Evolutionary conservation across 2,113 vertebrate genomes (phyloP), one percentile per base, ranked within the genome.

Genomic region (Ascaphus truei): DNA sequence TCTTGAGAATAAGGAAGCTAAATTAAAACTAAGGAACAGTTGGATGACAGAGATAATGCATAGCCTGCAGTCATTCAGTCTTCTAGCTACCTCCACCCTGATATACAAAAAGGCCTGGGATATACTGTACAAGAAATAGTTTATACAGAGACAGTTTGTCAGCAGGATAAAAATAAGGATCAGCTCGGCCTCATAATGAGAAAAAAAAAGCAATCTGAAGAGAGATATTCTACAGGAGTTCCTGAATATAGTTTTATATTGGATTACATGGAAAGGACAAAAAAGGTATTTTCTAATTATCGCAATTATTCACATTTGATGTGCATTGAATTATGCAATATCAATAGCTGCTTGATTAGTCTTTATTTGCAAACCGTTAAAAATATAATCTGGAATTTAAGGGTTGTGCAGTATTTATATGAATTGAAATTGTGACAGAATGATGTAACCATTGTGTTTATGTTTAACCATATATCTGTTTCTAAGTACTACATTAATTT

Each of bases 1-100:
- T 79, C 78, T 82, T 85, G 83, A 86, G 88, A 91, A 92, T 90
- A 89, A 85, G 79, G 76, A 84, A 82, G 90, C 81, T 87, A 75
- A 82, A 84, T 90, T 91, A 83, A 85, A 79, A 83, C 56, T 76
- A 85, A 85, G 78, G 80, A 90, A 72, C 82, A 81, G 78, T 89
- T 77, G 72, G 78, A 79, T 82, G 75, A 78, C 72, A n/a, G 75
- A 77, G 77, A 68, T 62, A 57, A 69, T 69, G 57, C 67, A 50
- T 34, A 79, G 74, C 72, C 81, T 79, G 83, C 81, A 69, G 81
- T 77, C 79, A 79, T 81, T 67, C 77, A 75, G 71, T 61, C 77
- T 77, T 76, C 77, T 74, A 80, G 82, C 75, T 80, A 78, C 74
- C 80, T 87, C 81, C 75, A 79, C 75, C 85, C 75, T 79, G 73